Evolutionary conservation across 2,888 invertebrate genomes (phyloP).

Genomic region (Crossocerus cetratus): DNA sequence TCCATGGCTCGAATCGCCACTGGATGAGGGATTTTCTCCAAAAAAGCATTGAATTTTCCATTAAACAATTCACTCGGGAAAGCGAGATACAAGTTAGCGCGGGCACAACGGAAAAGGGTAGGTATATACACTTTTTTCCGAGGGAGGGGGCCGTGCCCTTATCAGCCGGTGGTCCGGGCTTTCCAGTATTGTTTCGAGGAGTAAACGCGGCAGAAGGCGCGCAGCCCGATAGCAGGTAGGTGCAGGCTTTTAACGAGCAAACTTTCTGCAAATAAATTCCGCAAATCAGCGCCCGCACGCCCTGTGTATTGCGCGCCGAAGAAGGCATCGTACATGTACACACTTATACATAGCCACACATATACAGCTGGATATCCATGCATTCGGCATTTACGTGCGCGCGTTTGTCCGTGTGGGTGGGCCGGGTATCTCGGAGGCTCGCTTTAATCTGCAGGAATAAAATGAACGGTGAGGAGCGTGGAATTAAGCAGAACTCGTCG

Average conservation of each 20-base stretch:
- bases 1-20: too few relatives aligned
- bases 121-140: too few relatives aligned
- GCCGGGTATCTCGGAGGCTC: slow-evolving; percentile 9
- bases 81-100: too few relatives aligned
- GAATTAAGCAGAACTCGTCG: slow-evolving; percentile 3
- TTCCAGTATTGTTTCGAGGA: slow-evolving; percentile 41
- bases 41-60: too few relatives aligned
- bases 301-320: slow-evolving; percentile 25
- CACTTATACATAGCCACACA: too few relatives aligned
- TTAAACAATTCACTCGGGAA: too few relatives aligned
- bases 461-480: slow-evolving; percentile 9
- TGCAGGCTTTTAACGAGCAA: slow-evolving; percentile 62
- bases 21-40: too few relatives aligned
- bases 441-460: slow-evolving; percentile 29
- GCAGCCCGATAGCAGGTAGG: slow-evolving; percentile 21
- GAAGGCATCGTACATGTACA: slow-evolving; percentile 12
- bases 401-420: slow-evolving; percentile 15
- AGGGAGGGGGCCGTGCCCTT: slow-evolving; percentile 16
- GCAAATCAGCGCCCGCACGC: slow-evolving; percentile 53
- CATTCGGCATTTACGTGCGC: slow-evolving; percentile 1
- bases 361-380: slow-evolving; percentile 1
- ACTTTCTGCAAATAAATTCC: slow-evolving; percentile 65
- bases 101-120: too few relatives aligned
- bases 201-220: neutral
- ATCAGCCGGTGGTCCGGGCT: slow-evolving; percentile 7